phyloP scores from a whole-genome alignment of 2,888 invertebrate species.

The Hedya salicella region DNA sequence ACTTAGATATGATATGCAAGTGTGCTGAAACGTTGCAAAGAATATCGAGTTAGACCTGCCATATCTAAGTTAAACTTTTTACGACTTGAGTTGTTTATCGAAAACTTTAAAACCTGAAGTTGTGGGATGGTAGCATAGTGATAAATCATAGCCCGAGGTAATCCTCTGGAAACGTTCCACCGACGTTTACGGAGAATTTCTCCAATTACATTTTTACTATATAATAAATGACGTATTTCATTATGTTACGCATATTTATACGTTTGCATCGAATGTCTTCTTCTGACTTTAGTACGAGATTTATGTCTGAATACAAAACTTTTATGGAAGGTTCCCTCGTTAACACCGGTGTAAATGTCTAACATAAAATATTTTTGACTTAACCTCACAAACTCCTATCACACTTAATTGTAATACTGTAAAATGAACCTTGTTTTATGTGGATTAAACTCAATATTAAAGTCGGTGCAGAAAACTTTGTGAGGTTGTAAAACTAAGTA shows the following conservation, averaged over 20 bases:
- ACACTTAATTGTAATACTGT: background rate
- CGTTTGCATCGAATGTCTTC: constrained; percentile 69
- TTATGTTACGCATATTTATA: constrained; percentile 72
- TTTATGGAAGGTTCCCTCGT: constrained; percentile 79
- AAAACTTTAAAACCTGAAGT: too few relatives aligned
- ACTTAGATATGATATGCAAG: too few relatives aligned
- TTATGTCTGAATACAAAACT: constrained; percentile 76
- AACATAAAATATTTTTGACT: constrained; percentile 64
- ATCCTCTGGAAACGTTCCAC: constrained; percentile 31
- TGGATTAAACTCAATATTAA: constrained; percentile 6
- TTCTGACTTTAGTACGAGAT: constrained; percentile 64
- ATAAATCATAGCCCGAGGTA: constrained; percentile 34
- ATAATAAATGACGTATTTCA: constrained; percentile 69
- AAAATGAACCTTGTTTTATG: background rate
- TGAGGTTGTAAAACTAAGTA: background rate
- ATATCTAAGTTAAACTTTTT: too few relatives aligned
- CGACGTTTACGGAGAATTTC: constrained; percentile 38
- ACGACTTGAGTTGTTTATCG: too few relatives aligned
- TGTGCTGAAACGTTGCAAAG: too few relatives aligned
- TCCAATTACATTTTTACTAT: constrained; percentile 63
- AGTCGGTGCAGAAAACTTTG: background rate
- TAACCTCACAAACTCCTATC: constrained; percentile 9
- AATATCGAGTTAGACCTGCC: too few relatives aligned
- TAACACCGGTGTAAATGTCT: constrained; percentile 81
- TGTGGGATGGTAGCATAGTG: background rate